Evolutionary conservation across 1,140 invertebrate genomes (phyloP), one percentile per base, ranked within the genome.

Genomic region (Drosophila eugracilis): DNA sequence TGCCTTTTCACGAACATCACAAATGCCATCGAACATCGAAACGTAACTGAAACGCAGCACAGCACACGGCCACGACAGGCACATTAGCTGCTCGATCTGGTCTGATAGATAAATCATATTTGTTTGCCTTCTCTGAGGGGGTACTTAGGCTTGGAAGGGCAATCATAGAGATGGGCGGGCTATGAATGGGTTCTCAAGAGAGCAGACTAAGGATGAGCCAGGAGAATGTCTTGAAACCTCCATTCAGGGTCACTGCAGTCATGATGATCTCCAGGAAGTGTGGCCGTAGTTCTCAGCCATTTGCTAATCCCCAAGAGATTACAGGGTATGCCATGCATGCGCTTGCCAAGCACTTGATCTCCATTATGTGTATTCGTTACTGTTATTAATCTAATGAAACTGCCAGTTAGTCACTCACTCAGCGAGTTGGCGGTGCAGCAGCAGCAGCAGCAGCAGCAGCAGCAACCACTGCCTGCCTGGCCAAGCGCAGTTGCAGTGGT

Each of bases 301-400:
- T 34, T 26, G 6, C 21, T 19, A 58, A 37, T 54, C 55, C 52
- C 21, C 52, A 15, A 14, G 17, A 22, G 39, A 59, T 59, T 47
- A 30, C 39, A 45, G 60, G 19, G 41, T 65, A 65, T 60, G n/a
- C n/a, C n/a, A n/a, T n/a, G n/a, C n/a, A 26, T 26, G 7, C 28
- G 28, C 53, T 17, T 26, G 24, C 24, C 30, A 15, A 15, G 42
- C 59, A 52, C 28, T 52, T 67, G 63, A 52, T 66, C 59, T 67
- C 60, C 47, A 67, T 67, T 67, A 67, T 67, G 47, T 67, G 62
- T 67, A 44, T 67, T 67, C 44, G 45, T 67, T 53, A 53, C 60
- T 37, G 67, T 53, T 53, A 67, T 67, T 67, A 53, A 67, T 67
- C 45, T 53, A 67, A 67, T 66, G 60, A 67, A 67, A 67, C 60